phyloP scores from a whole-genome alignment of 1,140 invertebrate species.

The Anoplolepis gracilipes region DNA sequence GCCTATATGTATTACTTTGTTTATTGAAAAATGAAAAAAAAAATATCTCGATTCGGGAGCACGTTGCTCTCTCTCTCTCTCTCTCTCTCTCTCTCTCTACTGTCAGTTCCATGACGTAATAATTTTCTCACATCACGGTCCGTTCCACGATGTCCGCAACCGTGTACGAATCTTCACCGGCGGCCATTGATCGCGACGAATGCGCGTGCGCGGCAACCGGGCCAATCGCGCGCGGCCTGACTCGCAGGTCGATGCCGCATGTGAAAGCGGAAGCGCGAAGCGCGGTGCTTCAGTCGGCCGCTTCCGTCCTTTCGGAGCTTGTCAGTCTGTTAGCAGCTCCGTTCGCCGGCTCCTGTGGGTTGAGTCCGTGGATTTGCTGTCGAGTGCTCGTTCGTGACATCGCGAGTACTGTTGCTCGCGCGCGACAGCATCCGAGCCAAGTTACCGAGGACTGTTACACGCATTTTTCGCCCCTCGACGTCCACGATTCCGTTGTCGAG shows the following conservation, averaged over 20 bases:
- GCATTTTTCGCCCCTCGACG: not conserved
- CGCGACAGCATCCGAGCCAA: not conserved
- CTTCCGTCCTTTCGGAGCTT: constrained; percentile 84
- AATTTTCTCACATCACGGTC: no score
- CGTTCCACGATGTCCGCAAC: no score
- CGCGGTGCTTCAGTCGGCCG: constrained; percentile 75
- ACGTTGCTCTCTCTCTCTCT: no score
- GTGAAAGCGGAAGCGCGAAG: constrained; percentile 75
- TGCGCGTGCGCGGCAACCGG: not conserved
- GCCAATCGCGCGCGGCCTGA: not conserved
- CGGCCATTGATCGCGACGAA: not conserved
- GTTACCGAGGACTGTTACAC: not conserved
- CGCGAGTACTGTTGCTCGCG: constrained; percentile 22
- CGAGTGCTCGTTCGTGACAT: not conserved
- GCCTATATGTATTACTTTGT: no score
- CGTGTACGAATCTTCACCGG: no score
- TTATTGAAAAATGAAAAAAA: no score
- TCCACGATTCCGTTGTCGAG: not conserved
- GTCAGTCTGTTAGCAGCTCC: constrained; percentile 83
- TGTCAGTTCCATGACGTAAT: no score
- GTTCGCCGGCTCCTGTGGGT: constrained; percentile 81
- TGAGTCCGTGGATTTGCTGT: constrained; percentile 72
- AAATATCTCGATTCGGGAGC: no score
- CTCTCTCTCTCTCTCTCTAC: no score
- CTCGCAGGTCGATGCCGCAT: constrained; percentile 2